Evolutionary conservation across 1,140 invertebrate genomes (phyloP).

Genomic region (Oscheius sp.): DNA sequence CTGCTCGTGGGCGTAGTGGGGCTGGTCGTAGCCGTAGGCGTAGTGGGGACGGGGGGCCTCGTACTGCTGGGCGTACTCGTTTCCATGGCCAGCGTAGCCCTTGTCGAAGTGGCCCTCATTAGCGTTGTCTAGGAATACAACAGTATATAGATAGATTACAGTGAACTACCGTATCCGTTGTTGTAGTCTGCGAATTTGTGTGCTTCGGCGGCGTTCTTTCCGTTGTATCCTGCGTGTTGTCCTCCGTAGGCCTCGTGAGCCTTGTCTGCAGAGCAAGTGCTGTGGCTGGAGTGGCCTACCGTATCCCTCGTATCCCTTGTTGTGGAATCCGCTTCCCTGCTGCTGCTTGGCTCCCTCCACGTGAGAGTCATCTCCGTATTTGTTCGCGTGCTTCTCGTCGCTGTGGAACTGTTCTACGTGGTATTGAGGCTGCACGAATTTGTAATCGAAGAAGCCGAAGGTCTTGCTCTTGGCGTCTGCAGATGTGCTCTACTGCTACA

Average conservation of each 20-base stretch:
- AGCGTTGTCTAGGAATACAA: neutral
- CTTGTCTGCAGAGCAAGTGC: conserved; percentile 11
- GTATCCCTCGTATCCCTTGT: conserved; percentile 32
- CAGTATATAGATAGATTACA: neutral
- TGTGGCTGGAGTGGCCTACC: neutral
- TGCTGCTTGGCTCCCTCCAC: conserved; percentile 21
- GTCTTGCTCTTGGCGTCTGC: conserved; percentile 38
- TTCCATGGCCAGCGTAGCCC: conserved; percentile 27
- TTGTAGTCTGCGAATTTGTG: conserved; percentile 25
- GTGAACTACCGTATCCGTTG: conserved; percentile 18
- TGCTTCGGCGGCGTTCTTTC: conserved; percentile 27
- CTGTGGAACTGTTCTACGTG: conserved; percentile 40
- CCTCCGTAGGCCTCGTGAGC: conserved; percentile 26
- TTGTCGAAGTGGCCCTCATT: conserved; percentile 17
- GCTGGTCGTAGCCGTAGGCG: conserved; percentile 23
- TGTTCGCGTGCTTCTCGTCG: conserved; percentile 43
- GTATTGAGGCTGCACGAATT: conserved; percentile 41
- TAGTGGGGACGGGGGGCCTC: conserved; percentile 10
- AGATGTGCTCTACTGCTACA: neutral
- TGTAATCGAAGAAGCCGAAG: conserved; percentile 45
- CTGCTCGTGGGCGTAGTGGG: neutral
- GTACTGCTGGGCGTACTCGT: conserved; percentile 20
- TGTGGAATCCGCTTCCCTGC: conserved; percentile 31
- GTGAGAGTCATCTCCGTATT: conserved; percentile 40
- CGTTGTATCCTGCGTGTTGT: conserved; percentile 14